Percentiles rank a stretch among this genome's conserved stretches.
Conservation (phyloP, 2,797 vertebrate species). For the Takifugu rubripes region DNA sequence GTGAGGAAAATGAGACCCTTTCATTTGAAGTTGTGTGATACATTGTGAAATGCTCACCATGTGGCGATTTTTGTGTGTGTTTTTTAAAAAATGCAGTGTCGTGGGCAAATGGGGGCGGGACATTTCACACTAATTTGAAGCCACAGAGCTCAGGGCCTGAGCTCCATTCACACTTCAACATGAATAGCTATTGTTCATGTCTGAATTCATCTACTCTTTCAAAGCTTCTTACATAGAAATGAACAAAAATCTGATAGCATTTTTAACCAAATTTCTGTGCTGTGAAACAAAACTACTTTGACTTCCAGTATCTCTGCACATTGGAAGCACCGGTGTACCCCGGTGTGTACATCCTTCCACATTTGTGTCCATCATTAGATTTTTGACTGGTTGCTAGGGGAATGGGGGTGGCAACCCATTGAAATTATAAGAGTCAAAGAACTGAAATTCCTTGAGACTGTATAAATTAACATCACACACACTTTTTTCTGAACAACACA, state of each 20-base stretch:
- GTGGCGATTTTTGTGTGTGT: background rate
- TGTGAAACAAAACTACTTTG: background rate
- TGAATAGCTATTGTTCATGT: constrained; percentile 70
- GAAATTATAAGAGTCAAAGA: constrained; percentile 21
- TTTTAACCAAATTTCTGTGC: background rate
- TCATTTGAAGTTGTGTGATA: background rate
- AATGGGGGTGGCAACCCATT: constrained; percentile 19
- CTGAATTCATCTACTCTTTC: constrained; percentile 60
- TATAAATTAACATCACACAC: constrained; percentile 9
- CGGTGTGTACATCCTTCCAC: constrained; percentile 16
- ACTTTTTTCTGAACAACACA: constrained; percentile 4
- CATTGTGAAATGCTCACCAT: background rate
- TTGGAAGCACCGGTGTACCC: background rate
- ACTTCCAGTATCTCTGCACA: constrained; percentile 7
- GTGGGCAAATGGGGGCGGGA: constrained; percentile 34
- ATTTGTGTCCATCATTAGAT: constrained; percentile 10
- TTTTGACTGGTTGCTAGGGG: constrained; percentile 29
- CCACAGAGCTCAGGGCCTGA: constrained; percentile 37
- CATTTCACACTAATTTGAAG: constrained; percentile 42
- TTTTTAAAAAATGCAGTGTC: background rate
- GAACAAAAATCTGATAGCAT: constrained; percentile 43
- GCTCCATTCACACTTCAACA: constrained; percentile 62
- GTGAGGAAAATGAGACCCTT: background rate
- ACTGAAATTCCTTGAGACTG: constrained; percentile 2
- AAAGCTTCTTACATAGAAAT: constrained; percentile 62